Conservation (phyloP, 2,888 invertebrate genomes). For the Chrysina gloriosa region DNA sequence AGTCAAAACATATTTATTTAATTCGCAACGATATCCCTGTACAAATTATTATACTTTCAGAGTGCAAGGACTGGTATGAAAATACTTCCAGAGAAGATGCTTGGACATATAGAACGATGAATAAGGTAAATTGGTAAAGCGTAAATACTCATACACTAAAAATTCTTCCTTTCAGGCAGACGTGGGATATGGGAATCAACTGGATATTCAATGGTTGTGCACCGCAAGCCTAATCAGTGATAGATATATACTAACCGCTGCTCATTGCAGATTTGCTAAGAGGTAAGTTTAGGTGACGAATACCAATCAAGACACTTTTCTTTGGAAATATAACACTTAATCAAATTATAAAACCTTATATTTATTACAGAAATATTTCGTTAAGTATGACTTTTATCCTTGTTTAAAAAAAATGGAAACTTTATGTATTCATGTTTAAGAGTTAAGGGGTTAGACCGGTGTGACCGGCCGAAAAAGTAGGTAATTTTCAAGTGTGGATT, state of each 20-base stretch:
- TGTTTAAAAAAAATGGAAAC: no score
- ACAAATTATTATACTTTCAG: neutral
- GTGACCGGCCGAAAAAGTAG: no score
- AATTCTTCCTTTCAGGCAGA: neutral
- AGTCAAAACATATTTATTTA: no score
- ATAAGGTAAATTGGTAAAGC: neutral
- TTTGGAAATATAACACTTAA: no score
- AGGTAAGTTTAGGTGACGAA: neutral
- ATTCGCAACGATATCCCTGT: neutral
- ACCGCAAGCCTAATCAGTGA: constrained; percentile 2
- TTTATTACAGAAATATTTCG: no score
- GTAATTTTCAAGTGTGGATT: no score
- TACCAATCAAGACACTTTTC: no score
- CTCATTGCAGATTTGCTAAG: neutral
- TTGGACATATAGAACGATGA: neutral
- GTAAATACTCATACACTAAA: neutral
- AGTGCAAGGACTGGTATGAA: neutral
- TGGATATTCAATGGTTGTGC: constrained; percentile 8
- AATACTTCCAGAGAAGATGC: neutral
- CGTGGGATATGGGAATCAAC: constrained; percentile 10
- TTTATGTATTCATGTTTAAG: no score
- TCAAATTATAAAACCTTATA: no score
- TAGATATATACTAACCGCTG: constrained; percentile 11
- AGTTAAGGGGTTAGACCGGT: no score
- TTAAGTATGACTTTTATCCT: no score